A percentile compares a stretch with the other conserved stretches of the same genome.
phyloP scores from a whole-genome alignment of 1,140 invertebrate genomes.

The Elymnias hypermnestra region DNA sequence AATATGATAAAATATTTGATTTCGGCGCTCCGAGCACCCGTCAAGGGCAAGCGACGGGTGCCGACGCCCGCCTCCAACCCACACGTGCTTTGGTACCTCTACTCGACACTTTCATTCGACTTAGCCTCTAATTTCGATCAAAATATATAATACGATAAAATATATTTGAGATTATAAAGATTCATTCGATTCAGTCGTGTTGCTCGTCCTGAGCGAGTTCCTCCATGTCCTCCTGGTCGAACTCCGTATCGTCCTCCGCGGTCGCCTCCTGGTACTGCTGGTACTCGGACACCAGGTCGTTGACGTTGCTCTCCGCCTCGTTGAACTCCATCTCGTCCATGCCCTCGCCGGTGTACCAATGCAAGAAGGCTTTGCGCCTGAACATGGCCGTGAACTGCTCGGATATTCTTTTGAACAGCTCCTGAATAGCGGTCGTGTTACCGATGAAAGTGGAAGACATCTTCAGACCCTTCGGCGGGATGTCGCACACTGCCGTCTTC shows the following conservation, averaged over 20 bases:
- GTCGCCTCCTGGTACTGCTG: slow-evolving; percentile 92
- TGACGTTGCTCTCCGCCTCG: slow-evolving; percentile 81
- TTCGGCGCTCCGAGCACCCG: slow-evolving; percentile 34
- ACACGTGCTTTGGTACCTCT: slow-evolving; percentile 38
- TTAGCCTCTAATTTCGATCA: slow-evolving; percentile 46
- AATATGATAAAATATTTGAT: slow-evolving; percentile 30
- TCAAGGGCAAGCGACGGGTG: slow-evolving; percentile 39
- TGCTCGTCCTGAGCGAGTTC: slow-evolving; percentile 60
- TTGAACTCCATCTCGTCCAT: slow-evolving; percentile 94
- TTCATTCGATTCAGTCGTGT: slow-evolving; percentile 39
- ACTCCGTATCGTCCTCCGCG: slow-evolving; percentile 82
- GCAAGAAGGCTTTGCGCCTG: slow-evolving; percentile 87
- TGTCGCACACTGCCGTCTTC: no score
- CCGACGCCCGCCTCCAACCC: slow-evolving; percentile 32
- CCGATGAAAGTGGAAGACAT: slow-evolving; percentile 88
- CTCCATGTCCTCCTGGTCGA: slow-evolving; percentile 74
- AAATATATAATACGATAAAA: slow-evolving; percentile 31
- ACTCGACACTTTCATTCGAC: slow-evolving; percentile 22
- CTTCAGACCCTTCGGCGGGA: slow-evolving; percentile 81
- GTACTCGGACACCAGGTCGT: slow-evolving; percentile 78
- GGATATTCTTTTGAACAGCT: slow-evolving; percentile 80
- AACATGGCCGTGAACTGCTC: slow-evolving; percentile 89
- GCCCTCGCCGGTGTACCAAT: slow-evolving; percentile 88
- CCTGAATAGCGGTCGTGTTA: slow-evolving; percentile 88
- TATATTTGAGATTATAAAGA: slow-evolving; percentile 25